Evolutionary conservation across 2,113 vertebrate species (phyloP), one percentile per base, ranked within the genome.

Genomic region (Sciurus niger): DNA sequence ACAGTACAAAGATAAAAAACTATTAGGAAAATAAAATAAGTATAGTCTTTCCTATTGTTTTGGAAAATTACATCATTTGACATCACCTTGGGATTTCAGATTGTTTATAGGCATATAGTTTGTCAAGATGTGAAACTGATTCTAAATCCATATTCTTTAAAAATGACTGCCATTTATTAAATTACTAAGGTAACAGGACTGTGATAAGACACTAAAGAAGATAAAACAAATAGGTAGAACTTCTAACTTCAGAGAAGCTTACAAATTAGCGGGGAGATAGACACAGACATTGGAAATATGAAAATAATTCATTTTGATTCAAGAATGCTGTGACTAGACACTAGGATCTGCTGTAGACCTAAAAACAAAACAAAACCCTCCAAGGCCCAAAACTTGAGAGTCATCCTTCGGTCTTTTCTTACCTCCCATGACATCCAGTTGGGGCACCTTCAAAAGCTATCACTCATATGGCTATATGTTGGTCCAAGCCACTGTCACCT

Each of bases 131-230:
- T 80, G 30, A 70, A 84, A 40, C 40, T 79, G 14, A 84, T 72
- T 91, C 65, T 78, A 89, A 92, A 93, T 87, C 40, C 25, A 51
- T 63, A 82, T 65, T 94, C 70, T 85, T 86, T 77, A 85, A 86
- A 85, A 77, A 63, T 76, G 73, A 77, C 34, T 85, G 28, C 60
- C 2, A 37, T 72, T 46, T 74, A 46, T 46, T 93, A 91, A 76
- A 60, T 80, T 48, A 60, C 48, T 51, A 40, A 83, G 40, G n/a
- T 67, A 48, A 9, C 37, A 94, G 14, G 20, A 82, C 40, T 74
- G 25, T 77, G 65, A 60, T 89, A 17, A 70, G 34, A 40, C 74
- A 53, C 16, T 92, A 58, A 0, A 58, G 63, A 30, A 68, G 11
- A 92, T 30, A 55, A 0, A 55, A 40, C 13, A 93, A 74, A 40